A percentile compares a stretch with the other conserved stretches of the same genome.
Conservation (phyloP, 1,140 invertebrate genomes). For the Parapsyche elsis region DNA sequence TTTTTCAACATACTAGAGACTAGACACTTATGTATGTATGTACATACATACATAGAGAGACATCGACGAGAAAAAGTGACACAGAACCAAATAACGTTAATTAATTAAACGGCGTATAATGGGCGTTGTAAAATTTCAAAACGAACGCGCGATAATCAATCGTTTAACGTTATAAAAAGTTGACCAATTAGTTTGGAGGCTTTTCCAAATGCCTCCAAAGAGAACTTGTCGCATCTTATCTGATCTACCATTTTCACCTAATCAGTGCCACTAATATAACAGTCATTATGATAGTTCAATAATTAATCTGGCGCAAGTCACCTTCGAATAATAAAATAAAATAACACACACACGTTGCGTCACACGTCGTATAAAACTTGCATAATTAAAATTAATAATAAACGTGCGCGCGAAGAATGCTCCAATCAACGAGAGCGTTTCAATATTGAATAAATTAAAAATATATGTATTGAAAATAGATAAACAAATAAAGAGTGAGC, state of each 20-base stretch:
- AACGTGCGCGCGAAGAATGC: constrained; percentile 2
- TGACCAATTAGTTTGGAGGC: background rate
- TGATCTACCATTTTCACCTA: constrained; percentile 22
- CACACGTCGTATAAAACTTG: background rate
- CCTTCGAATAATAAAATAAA: constrained; percentile 5
- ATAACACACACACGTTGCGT: background rate
- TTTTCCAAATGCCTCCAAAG: background rate
- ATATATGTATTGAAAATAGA: no score
- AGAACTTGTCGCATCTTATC: constrained; percentile 17
- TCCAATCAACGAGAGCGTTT: constrained; percentile 1
- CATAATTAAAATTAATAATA: constrained; percentile 20
- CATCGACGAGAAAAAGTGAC: constrained; percentile 2
- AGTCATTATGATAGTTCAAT: constrained; percentile 18
- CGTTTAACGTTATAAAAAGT: constrained; percentile 17
- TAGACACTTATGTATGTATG: background rate
- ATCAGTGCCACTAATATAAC: constrained; percentile 17
- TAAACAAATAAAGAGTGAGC: background rate
- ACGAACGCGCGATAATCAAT: constrained; percentile 17
- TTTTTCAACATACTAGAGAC: no score
- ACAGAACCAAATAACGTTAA: constrained; percentile 15
- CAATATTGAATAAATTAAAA: no score
- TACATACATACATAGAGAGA: background rate
- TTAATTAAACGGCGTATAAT: constrained; percentile 29
- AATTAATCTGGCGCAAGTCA: constrained; percentile 6
- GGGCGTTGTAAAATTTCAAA: constrained; percentile 19